Evolutionary conservation across 1,140 invertebrate genomes (phyloP).

Genomic region (Cotesia chilonis): DNA sequence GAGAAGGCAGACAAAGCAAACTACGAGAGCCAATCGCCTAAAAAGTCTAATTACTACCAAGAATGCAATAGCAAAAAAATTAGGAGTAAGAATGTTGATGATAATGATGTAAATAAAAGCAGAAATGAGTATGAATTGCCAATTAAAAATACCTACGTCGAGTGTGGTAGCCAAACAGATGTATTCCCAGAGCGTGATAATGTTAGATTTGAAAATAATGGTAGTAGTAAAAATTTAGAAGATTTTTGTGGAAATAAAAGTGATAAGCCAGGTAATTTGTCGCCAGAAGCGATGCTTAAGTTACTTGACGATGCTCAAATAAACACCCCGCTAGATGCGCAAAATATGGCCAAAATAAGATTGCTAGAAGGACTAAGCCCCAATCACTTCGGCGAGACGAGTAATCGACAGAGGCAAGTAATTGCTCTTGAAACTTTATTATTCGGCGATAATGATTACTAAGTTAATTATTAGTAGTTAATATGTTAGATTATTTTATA

Average conservation of each 20-base stretch:
- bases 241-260: constrained; percentile 13
- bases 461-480: constrained; percentile 19
- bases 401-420: constrained; percentile 58
- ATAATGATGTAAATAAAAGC: too few relatives aligned
- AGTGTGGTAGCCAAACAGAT: not conserved
- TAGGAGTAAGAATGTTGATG: too few relatives aligned
- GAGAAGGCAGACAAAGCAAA: too few relatives aligned
- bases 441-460: constrained; percentile 55
- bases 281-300: constrained; percentile 57
- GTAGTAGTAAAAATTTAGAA: not conserved
- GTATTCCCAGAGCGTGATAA: not conserved
- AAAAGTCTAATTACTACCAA: too few relatives aligned
- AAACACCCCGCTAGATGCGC: constrained; percentile 47
- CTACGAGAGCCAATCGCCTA: too few relatives aligned
- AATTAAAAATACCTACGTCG: too few relatives aligned
- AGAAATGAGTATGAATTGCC: too few relatives aligned
- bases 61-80: too few relatives aligned
- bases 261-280: constrained; percentile 42
- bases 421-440: constrained; percentile 58
- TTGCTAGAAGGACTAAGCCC: constrained; percentile 34
- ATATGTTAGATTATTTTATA: too few relatives aligned
- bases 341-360: constrained; percentile 41
- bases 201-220: not conserved
- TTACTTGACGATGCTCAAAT: constrained; percentile 60
- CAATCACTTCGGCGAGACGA: constrained; percentile 36